Percentiles rank a stretch among this genome's conserved stretches.
Conservation (phyloP, 2,888 invertebrate species). For the Mythimna ferrago region DNA sequence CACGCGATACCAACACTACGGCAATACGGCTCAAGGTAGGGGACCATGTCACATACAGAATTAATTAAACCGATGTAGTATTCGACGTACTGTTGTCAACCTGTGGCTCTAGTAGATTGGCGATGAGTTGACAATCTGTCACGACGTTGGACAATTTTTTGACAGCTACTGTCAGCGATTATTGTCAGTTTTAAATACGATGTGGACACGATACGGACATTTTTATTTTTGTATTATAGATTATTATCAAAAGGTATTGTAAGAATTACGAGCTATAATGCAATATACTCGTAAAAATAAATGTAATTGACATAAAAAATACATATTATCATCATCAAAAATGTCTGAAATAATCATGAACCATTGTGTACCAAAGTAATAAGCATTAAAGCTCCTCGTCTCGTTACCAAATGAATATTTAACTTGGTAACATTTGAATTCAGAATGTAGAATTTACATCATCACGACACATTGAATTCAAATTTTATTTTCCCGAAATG, state of each 20-base stretch:
- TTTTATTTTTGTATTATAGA: background rate
- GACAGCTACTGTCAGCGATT: constrained; percentile 25
- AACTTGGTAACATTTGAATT: constrained; percentile 50
- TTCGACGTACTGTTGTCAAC: constrained; percentile 19
- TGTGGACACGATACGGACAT: background rate
- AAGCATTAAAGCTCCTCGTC: constrained; percentile 40
- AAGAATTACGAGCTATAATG: background rate
- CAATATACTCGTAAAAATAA: background rate
- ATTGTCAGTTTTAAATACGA: constrained; percentile 13
- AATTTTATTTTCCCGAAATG: constrained; percentile 55
- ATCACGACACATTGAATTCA: constrained; percentile 57
- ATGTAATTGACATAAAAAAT: constrained; percentile 3
- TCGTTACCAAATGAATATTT: constrained; percentile 54
- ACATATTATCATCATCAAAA: constrained; percentile 6
- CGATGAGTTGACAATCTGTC: constrained; percentile 36
- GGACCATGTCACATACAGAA: constrained; percentile 14
- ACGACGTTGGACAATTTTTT: constrained; percentile 21
- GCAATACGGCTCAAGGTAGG: constrained; percentile 11
- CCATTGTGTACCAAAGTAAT: constrained; percentile 43
- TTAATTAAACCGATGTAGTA: constrained; percentile 30
- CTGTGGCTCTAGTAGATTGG: constrained; percentile 27
- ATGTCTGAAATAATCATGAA: constrained; percentile 43
- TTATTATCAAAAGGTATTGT: background rate
- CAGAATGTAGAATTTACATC: constrained; percentile 52
- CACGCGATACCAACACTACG: constrained; percentile 23